Evolutionary conservation across 2,113 vertebrate genomes (phyloP).

Genomic region (Theristicus caerulescens): DNA sequence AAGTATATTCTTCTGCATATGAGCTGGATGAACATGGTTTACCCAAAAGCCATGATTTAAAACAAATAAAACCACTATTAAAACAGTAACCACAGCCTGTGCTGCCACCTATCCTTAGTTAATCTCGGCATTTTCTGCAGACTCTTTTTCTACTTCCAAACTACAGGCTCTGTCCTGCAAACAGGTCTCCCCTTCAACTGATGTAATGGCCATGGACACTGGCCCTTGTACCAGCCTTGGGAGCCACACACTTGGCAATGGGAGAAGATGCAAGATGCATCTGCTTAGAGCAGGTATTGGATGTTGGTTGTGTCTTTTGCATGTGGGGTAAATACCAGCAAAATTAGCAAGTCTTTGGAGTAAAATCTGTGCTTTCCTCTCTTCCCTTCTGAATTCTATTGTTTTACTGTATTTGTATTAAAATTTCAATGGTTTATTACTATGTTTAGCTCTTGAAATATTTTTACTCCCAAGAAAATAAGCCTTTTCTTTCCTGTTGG

Average conservation of each 20-base stretch:
- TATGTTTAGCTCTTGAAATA: not conserved
- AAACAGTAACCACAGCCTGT: conserved; percentile 39
- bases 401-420: not conserved
- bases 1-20: not conserved
- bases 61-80: conserved; percentile 18
- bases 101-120: conserved; percentile 47
- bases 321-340: not conserved
- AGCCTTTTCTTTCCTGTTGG: not conserved
- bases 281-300: not conserved
- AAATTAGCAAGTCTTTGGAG: not conserved
- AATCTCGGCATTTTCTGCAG: not conserved
- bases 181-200: not conserved
- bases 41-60: not conserved
- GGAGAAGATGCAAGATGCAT: not conserved
- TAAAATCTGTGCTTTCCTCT: not conserved
- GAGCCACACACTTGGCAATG: not conserved
- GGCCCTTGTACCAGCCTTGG: not conserved
- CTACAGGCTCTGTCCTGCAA: not conserved
- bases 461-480: not conserved
- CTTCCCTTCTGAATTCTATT: not conserved
- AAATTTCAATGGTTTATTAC: not conserved
- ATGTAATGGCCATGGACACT: not conserved
- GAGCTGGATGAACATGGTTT: not conserved
- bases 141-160: not conserved
- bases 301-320: not conserved